A percentile compares a stretch with the other conserved stretches of the same genome.
phyloP scores from a whole-genome alignment of 2,113 vertebrate genomes.

The Crotalus tigris region DNA sequence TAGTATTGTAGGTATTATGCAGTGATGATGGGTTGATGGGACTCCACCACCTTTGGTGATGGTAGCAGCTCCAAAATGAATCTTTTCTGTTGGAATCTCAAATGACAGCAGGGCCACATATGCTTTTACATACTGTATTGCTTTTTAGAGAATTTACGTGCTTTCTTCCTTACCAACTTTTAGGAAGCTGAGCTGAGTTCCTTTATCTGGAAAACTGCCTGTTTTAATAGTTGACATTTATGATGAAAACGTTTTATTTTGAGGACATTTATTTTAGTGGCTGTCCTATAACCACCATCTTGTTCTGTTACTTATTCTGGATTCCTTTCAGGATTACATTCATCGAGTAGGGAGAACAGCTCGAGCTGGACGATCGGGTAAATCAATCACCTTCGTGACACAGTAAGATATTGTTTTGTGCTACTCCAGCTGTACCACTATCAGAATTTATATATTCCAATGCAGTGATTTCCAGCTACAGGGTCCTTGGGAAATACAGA shows the following conservation, averaged over 20 bases:
- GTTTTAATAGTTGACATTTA: neutral
- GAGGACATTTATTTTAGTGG: neutral
- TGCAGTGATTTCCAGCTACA: neutral
- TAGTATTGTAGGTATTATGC: neutral
- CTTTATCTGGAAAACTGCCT: neutral
- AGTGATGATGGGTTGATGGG: neutral
- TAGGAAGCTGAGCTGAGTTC: neutral
- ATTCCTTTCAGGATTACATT: slow-evolving; percentile 88
- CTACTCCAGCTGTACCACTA: slow-evolving; percentile 6
- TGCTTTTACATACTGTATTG: neutral
- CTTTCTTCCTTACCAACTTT: neutral
- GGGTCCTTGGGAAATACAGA: neutral
- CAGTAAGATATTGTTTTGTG: slow-evolving; percentile 75
- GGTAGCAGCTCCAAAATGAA: neutral
- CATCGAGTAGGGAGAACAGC: slow-evolving; percentile 95
- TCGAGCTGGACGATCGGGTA: slow-evolving; percentile 92
- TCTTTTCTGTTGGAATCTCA: neutral
- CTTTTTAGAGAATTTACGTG: neutral
- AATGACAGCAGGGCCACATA: too few relatives aligned
- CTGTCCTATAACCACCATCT: neutral
- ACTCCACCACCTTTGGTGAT: neutral
- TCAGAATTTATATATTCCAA: neutral
- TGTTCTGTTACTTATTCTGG: slow-evolving; percentile 28
- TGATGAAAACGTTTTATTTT: neutral
- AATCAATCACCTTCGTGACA: slow-evolving; percentile 95